A percentile compares a stretch with the other conserved stretches of the same genome.
Evolutionary conservation across 2,113 vertebrate species (phyloP).

Genomic region (Neodon shergylaensis): DNA sequence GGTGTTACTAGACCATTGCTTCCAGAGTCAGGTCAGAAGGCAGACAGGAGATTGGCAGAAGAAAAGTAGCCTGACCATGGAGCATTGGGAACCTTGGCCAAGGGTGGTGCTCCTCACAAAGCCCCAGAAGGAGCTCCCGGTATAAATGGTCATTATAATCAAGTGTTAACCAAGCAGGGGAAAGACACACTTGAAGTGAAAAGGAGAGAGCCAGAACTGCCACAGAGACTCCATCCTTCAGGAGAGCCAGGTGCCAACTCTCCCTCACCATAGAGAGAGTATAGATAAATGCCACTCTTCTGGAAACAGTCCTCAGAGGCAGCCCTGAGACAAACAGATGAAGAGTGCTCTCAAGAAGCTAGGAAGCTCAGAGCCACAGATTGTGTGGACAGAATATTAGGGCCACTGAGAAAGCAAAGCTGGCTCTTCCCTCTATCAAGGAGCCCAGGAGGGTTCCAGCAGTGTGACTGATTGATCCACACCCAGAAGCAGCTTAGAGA

Average conservation of each 20-base stretch:
- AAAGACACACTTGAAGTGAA: not conserved
- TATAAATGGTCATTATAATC: slow-evolving; percentile 27
- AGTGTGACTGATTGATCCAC: slow-evolving; percentile 20
- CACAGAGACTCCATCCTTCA: not conserved
- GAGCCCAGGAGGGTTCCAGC: not conserved
- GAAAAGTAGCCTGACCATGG: not conserved
- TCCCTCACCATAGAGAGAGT: not conserved
- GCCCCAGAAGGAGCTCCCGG: not conserved
- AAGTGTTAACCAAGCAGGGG: not conserved
- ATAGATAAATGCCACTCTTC: not conserved
- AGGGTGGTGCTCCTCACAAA: not conserved
- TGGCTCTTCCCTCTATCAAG: not conserved
- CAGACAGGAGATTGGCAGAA: not conserved
- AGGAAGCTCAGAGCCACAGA: not conserved
- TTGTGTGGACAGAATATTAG: not conserved
- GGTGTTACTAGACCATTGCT: not conserved
- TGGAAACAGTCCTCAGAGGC: not conserved
- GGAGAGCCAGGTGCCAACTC: slow-evolving; percentile 17
- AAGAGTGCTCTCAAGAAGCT: slow-evolving; percentile 1
- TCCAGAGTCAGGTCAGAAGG: slow-evolving; percentile 35
- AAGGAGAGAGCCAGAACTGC: not conserved
- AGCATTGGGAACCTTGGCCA: not conserved
- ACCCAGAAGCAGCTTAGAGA: slow-evolving; percentile 53
- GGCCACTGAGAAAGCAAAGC: not conserved
- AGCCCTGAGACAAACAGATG: not conserved